Evolutionary conservation across 2,113 vertebrate species (phyloP).

Genomic region (Nyctereutes procyonoides): DNA sequence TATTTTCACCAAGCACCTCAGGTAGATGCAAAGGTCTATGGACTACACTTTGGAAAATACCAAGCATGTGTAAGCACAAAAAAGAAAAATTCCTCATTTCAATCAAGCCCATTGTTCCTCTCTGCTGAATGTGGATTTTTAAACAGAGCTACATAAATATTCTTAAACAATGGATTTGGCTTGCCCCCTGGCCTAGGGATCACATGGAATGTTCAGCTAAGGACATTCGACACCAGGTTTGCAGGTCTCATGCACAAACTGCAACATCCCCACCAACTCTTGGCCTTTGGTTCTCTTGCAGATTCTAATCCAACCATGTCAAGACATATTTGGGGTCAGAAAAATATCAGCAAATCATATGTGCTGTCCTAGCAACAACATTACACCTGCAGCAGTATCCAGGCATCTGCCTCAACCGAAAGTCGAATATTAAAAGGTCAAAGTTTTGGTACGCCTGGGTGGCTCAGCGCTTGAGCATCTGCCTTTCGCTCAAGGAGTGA

Average conservation of each 20-base stretch:
- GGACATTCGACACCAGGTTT: background rate
- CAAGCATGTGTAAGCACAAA: background rate
- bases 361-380: background rate
- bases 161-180: background rate
- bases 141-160: background rate
- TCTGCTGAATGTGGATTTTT: slow-evolving; percentile 38
- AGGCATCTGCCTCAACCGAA: background rate
- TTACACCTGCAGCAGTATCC: background rate
- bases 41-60: background rate
- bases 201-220: background rate
- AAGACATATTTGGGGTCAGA: background rate
- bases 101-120: background rate
- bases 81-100: background rate
- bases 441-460: no score
- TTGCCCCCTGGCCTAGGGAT: background rate
- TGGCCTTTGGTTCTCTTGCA: slow-evolving; percentile 17
- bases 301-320: background rate
- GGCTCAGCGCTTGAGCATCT: no score
- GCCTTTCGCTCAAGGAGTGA: no score
- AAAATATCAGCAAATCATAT: slow-evolving; percentile 25
- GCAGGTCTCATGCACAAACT: background rate
- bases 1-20: background rate
- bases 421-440: slow-evolving; percentile 1
- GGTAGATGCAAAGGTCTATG: background rate
- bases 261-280: background rate